Evolutionary conservation across 2,888 invertebrate species (phyloP).

Genomic region (Aromia moschata): DNA sequence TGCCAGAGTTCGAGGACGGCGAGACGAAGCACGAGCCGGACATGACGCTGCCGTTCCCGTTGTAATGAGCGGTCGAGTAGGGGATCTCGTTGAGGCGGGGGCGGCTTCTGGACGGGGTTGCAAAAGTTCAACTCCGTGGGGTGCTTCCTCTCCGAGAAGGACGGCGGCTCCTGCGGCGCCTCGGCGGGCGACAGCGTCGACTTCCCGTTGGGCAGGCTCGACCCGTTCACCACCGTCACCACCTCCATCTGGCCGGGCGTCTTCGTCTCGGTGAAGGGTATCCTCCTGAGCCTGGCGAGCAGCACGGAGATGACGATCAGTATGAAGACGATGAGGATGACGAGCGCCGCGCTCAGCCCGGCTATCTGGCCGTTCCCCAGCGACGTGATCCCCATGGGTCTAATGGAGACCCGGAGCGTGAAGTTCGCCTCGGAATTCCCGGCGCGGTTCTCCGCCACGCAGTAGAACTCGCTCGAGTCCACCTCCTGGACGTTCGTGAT

Average conservation of each 20-base stretch:
- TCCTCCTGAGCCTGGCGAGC: slow-evolving; percentile 77
- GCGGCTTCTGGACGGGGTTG: slow-evolving; percentile 79
- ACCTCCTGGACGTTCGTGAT: slow-evolving; percentile 85
- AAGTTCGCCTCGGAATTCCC: slow-evolving; percentile 90
- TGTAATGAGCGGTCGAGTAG: slow-evolving; percentile 75
- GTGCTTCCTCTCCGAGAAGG: slow-evolving; percentile 60
- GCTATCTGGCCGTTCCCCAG: slow-evolving; percentile 87
- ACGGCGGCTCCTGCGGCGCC: slow-evolving; percentile 60
- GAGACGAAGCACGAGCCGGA: slow-evolving; percentile 76
- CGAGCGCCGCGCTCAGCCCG: slow-evolving; percentile 83
- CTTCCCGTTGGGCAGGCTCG: slow-evolving; percentile 65
- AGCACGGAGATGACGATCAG: slow-evolving; percentile 77
- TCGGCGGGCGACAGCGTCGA: slow-evolving; percentile 62
- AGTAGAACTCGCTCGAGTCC: slow-evolving; percentile 86
- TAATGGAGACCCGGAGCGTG: slow-evolving; percentile 82
- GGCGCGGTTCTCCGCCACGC: slow-evolving; percentile 89
- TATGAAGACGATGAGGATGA: slow-evolving; percentile 80
- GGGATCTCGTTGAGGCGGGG: slow-evolving; percentile 74
- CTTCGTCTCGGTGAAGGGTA: slow-evolving; percentile 79
- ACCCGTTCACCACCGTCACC: slow-evolving; percentile 69
- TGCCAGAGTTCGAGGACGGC: slow-evolving; percentile 77
- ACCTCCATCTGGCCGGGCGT: slow-evolving; percentile 79
- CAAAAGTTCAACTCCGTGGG: slow-evolving; percentile 63
- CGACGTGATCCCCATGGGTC: slow-evolving; percentile 81
- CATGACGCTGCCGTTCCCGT: slow-evolving; percentile 73